Evolutionary conservation across 2,888 invertebrate genomes (phyloP).

Genomic region (Drosophila borborema): DNA sequence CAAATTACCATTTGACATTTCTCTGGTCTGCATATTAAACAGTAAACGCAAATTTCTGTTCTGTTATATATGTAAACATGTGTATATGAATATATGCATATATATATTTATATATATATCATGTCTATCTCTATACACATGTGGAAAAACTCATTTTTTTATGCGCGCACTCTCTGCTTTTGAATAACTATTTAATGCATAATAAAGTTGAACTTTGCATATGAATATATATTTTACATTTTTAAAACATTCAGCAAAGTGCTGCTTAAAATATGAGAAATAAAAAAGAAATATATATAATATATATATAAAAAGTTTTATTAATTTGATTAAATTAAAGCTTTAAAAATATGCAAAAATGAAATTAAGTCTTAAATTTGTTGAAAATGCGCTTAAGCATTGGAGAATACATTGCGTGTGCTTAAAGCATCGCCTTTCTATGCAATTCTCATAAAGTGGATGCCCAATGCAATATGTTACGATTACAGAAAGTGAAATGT

Average conservation of each 20-base stretch:
- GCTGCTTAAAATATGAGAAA: neutral
- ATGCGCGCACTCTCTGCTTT: neutral
- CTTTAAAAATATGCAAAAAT: too few relatives aligned
- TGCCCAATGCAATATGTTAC: too few relatives aligned
- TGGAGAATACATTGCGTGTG: neutral
- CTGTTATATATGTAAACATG: neutral
- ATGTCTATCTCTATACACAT: neutral
- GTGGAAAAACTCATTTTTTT: neutral
- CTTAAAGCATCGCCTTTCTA: neutral
- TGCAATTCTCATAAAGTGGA: neutral
- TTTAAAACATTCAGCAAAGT: neutral
- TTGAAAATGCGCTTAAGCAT: too few relatives aligned
- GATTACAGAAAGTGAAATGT: neutral
- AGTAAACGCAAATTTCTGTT: constrained; percentile 14
- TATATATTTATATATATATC: neutral
- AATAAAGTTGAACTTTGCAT: neutral
- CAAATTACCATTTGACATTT: constrained; percentile 54
- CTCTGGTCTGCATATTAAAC: constrained; percentile 48
- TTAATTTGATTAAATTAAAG: neutral
- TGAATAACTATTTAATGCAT: constrained; percentile 2
- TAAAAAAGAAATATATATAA: neutral
- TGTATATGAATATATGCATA: neutral
- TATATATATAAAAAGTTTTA: neutral
- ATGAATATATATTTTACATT: neutral
- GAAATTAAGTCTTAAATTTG: neutral